phyloP scores from a whole-genome alignment of 2,888 invertebrate species.

The Lycia hirtaria region DNA sequence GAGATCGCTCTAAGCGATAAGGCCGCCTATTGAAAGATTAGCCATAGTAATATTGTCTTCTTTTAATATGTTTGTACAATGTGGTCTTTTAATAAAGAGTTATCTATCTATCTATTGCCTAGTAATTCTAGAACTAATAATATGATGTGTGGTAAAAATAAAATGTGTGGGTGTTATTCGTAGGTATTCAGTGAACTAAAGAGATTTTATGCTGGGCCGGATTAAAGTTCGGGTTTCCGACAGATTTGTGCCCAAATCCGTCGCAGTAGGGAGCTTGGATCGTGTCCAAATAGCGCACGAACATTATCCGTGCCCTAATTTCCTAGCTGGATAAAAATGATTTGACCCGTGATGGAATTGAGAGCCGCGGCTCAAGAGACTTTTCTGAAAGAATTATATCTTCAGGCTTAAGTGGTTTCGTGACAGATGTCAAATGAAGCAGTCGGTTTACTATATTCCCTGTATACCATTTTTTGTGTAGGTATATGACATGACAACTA shows the following conservation, averaged over 20 bases:
- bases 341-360: constrained; percentile 57
- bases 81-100: no score
- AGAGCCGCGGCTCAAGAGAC: constrained; percentile 43
- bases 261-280: constrained; percentile 65
- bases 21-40: no score
- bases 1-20: no score
- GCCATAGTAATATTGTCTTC: no score
- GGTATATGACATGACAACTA: no score
- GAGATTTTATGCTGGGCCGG: constrained; percentile 47
- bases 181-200: constrained; percentile 13
- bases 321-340: constrained; percentile 65
- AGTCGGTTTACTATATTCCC: not conserved
- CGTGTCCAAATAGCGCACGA: constrained; percentile 67
- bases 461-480: no score
- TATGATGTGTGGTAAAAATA: not conserved
- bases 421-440: constrained; percentile 30
- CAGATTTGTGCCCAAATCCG: constrained; percentile 66
- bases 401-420: constrained; percentile 28
- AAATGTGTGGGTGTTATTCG: constrained; percentile 4
- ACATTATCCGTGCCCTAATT: constrained; percentile 72
- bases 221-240: constrained; percentile 61
- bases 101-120: no score
- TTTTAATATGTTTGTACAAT: no score
- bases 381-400: constrained; percentile 40
- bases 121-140: not conserved